phyloP scores from a whole-genome alignment of 1,140 invertebrate species.

The Eufriesea mexicana region DNA sequence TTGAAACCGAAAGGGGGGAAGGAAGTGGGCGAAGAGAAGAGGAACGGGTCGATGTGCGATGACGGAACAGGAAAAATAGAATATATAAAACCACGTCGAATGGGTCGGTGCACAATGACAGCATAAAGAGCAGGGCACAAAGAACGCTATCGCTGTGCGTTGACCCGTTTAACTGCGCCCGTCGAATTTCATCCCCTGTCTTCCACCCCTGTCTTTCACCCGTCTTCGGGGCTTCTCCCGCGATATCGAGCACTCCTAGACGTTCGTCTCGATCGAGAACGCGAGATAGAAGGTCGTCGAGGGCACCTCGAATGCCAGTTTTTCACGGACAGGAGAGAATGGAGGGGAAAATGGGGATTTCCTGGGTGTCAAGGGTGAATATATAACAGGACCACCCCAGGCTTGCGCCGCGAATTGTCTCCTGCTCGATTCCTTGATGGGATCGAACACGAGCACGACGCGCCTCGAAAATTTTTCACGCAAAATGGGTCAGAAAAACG shows the following conservation, averaged over 20 bases:
- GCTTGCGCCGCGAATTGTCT: too few relatives aligned
- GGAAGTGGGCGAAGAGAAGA: too few relatives aligned
- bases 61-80: constrained; percentile 13
- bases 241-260: neutral
- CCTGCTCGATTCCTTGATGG: too few relatives aligned
- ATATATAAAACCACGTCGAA: constrained; percentile 7
- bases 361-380: neutral
- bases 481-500: too few relatives aligned
- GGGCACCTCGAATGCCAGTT: neutral
- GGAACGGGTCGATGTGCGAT: neutral
- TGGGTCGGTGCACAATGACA: constrained; percentile 23
- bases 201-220: neutral
- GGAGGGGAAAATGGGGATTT: neutral
- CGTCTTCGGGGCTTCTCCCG: neutral
- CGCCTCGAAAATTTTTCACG: too few relatives aligned
- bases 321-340: neutral
- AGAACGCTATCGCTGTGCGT: constrained; percentile 14
- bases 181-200: constrained; percentile 19
- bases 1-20: too few relatives aligned
- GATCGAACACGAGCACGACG: too few relatives aligned
- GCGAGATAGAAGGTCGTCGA: neutral
- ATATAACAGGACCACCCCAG: too few relatives aligned
- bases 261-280: neutral
- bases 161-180: constrained; percentile 23
- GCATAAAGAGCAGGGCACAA: constrained; percentile 1